Evolutionary conservation across 2,113 vertebrate genomes (phyloP).

Genomic region (Burhinus bistriatus): DNA sequence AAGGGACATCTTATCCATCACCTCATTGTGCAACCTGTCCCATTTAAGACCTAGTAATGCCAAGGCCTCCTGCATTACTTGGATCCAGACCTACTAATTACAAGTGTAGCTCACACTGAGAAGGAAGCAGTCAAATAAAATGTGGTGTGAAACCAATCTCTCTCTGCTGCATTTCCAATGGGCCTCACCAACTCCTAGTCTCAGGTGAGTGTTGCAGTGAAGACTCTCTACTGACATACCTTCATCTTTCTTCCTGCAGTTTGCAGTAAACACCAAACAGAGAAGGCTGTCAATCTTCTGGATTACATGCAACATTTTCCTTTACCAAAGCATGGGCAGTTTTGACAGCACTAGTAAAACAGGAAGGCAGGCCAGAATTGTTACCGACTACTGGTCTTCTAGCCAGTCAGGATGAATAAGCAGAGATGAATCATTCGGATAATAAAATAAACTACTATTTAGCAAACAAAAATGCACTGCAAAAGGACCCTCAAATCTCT

Average conservation of each 20-base stretch:
- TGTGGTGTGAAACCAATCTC: background rate
- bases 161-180: background rate
- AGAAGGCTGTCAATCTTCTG: background rate
- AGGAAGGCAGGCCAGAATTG: background rate
- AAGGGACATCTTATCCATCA: constrained; percentile 21
- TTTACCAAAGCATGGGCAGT: background rate
- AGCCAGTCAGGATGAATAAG: background rate
- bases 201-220: background rate
- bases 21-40: background rate
- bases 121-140: constrained; percentile 16
- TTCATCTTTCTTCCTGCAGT: background rate
- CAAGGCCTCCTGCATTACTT: constrained; percentile 23
- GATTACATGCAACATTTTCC: background rate
- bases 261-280: background rate
- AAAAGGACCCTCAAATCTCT: background rate
- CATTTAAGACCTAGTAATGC: background rate
- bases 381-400: background rate
- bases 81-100: background rate
- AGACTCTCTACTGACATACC: background rate
- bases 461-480: background rate
- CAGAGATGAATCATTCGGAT: background rate
- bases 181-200: background rate
- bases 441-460: background rate
- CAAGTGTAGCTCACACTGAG: background rate
- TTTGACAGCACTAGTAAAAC: background rate